Base-by-base conservation (phyloP, 2,888 invertebrate species). In the Oscheius onirici region DNA sequence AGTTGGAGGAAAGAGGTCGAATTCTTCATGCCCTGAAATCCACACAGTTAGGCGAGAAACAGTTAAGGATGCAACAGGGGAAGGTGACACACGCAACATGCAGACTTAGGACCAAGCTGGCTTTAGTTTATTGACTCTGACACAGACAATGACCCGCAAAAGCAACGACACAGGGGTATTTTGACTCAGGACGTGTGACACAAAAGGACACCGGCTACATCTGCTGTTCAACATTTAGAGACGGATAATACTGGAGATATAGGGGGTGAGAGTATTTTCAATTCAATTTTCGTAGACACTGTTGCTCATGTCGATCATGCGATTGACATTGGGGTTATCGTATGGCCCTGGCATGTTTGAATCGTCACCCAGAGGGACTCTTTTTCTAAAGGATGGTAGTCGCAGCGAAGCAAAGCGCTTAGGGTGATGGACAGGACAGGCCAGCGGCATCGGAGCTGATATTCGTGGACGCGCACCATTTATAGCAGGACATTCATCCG, bases 401-500 rank as follows among this genome's bases (percentile, higher is more conserved):
- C 60, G 57, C 34, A 66, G 43, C 22, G 57, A 49, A 26, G 66
- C 68, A 34, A 73, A 73, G 71, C 73, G 73, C 67, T 69, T 26
- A 24, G 73, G 66, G 69, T 72, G 67, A 20, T 72, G 67, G 20
- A 68, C 69, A 34, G 61, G 57, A 58, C 55, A 65, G 13, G 71
- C 49, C 55, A 66, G 55, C 0, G 72, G 65, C 63, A 46, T 49
- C 51, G 68, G 61, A 52, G 70, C 71, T 6, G 44, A 57, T 34
- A 63, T 66, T 41, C 28, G 40, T 22, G 57, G 55, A 46, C 58
- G 68, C 46, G 44, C 54, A 74, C 73, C 75, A 63, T 71, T 68
- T 13, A 58, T 34, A n/a, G 72, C 60, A 11, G 76, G 75, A 3
- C 74, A 74, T 61, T 84, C 84, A 58, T 86, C 86, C 49, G 84